These are phyloP conservation scores for Calosoma granatense DNA, from an alignment of 1,140 invertebrate species.

Conservation along the genomic window DNA sequence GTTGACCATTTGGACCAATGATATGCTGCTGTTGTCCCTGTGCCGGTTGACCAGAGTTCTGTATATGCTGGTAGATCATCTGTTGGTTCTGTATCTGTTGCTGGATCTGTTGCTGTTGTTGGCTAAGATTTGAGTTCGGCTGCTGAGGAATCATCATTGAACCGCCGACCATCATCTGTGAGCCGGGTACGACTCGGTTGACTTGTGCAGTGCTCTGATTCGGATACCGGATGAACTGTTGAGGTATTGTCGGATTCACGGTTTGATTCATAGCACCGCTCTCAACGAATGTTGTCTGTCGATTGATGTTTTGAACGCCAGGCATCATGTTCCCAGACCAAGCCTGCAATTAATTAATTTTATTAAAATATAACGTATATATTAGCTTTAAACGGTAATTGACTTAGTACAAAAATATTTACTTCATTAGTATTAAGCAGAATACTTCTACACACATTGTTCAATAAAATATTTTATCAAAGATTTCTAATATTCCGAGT, in stretches of 20 bases:
- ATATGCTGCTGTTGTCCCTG: slow-evolving; percentile 33
- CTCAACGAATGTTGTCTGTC: background rate
- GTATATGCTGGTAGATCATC: slow-evolving; percentile 8
- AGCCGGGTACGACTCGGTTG: slow-evolving; percentile 19
- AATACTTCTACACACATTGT: too few species aligned
- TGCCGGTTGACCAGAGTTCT: background rate
- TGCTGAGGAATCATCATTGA: slow-evolving; percentile 26
- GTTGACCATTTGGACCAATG: slow-evolving; percentile 43
- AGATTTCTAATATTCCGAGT: too few species aligned
- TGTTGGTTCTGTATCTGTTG: slow-evolving; percentile 15
- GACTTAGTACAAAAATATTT: too few species aligned
- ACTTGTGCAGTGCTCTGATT: slow-evolving; percentile 16
- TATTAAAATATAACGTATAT: background rate
- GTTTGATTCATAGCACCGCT: background rate
- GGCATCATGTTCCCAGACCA: slow-evolving; percentile 17
- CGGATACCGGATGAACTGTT: slow-evolving; percentile 28
- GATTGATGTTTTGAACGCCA: background rate
- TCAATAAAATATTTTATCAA: too few species aligned
- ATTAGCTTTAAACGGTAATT: too few species aligned
- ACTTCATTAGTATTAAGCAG: too few species aligned
- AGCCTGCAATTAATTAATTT: slow-evolving; percentile 20
- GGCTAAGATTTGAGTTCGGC: slow-evolving; percentile 14
- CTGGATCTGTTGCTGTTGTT: slow-evolving; percentile 20
- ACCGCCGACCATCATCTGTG: slow-evolving; percentile 31
- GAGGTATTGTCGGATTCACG: slow-evolving; percentile 10